These are phyloP conservation scores for Xiphophorus maculatus DNA, from an alignment of 2,113 vertebrate genomes.

Conservation along the genomic window DNA sequence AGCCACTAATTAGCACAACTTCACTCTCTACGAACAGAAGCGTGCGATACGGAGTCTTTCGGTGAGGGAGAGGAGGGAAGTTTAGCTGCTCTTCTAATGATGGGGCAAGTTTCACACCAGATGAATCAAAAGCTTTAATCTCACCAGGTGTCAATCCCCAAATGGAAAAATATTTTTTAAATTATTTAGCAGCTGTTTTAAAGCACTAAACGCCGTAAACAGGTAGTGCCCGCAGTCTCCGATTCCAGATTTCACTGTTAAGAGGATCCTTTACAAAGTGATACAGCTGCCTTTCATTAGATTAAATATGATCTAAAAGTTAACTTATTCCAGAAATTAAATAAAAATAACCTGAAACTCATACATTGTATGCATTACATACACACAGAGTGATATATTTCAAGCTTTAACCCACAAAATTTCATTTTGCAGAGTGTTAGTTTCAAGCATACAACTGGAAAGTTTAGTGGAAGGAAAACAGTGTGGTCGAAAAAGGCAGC, in stretches of 20 bases:
- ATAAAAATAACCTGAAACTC: not conserved
- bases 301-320: not conserved
- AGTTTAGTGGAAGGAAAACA: not conserved
- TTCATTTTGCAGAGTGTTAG: not conserved
- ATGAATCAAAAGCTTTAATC: conserved; percentile 52
- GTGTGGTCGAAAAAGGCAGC: not conserved
- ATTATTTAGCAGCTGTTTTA: not conserved
- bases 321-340: not conserved
- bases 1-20: conserved; percentile 65
- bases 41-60: conserved; percentile 21
- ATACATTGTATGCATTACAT: not conserved
- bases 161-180: conserved; percentile 22
- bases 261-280: not conserved
- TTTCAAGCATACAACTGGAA: not conserved
- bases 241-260: no score
- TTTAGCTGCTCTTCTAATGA: conserved; percentile 36
- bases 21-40: conserved; percentile 38
- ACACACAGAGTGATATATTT: not conserved
- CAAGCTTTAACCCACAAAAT: not conserved
- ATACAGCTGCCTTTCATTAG: not conserved
- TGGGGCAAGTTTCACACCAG: conserved; percentile 33
- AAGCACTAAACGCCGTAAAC: no score
- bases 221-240: no score
- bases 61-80: conserved; percentile 37
- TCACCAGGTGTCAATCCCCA: conserved; percentile 23